phyloP scores from a whole-genome alignment of 1,140 invertebrate species.

The Drosophila micromelanica region DNA sequence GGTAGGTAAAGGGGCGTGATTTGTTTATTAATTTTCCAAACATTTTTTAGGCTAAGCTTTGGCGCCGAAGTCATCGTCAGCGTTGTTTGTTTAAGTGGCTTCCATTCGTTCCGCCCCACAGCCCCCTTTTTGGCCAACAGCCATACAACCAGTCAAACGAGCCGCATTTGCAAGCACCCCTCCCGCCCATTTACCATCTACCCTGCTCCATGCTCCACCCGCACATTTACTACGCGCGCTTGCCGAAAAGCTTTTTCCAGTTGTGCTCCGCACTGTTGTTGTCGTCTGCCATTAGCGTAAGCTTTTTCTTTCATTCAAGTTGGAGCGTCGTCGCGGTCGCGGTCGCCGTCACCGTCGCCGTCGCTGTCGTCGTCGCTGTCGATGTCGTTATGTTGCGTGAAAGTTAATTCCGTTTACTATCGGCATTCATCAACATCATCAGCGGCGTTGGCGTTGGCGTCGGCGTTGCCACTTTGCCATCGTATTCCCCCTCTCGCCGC shows the following conservation, averaged over 20 bases:
- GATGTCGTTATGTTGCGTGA: slow-evolving; percentile 71
- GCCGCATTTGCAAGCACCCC: slow-evolving; percentile 21
- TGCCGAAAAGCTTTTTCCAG: slow-evolving; percentile 66
- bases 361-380: slow-evolving; percentile 36
- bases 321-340: slow-evolving; percentile 28
- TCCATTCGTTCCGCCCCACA: background rate
- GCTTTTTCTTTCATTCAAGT: slow-evolving; percentile 83
- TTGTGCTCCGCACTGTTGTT: slow-evolving; percentile 56
- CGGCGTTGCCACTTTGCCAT: slow-evolving; percentile 43
- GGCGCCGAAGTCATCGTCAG: slow-evolving; percentile 39
- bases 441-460: slow-evolving; percentile 29
- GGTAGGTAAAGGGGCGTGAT: slow-evolving; percentile 28
- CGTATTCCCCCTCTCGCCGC: background rate
- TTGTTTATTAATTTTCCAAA: slow-evolving; percentile 41
- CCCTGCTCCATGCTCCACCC: slow-evolving; percentile 42
- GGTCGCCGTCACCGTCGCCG: slow-evolving; percentile 7
- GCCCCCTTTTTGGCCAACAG: background rate
- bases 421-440: slow-evolving; percentile 81
- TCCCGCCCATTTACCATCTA: slow-evolving; percentile 1
- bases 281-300: slow-evolving; percentile 65
- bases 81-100: slow-evolving; percentile 27
- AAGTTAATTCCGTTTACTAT: slow-evolving; percentile 83
- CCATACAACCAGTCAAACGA: slow-evolving; percentile 43
- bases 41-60: slow-evolving; percentile 16
- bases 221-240: slow-evolving; percentile 80